These are phyloP conservation scores for Bicyclus anynana DNA, from an alignment of 1,140 invertebrate species.

Conservation along the genomic window DNA sequence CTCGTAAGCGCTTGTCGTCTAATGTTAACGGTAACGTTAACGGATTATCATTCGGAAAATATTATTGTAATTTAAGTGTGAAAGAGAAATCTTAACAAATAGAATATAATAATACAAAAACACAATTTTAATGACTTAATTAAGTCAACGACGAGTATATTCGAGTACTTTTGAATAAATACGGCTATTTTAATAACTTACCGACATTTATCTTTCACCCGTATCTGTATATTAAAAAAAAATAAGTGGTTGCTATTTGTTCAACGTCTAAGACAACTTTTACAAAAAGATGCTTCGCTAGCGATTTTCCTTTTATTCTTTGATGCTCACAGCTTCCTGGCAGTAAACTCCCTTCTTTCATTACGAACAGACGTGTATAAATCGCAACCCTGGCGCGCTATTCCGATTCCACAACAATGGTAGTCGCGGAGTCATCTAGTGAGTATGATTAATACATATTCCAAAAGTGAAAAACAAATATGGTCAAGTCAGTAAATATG, in stretches of 20 bases:
- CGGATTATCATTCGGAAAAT: too few species aligned
- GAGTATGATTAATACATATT: slow-evolving; percentile 16
- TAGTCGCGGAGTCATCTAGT: slow-evolving; percentile 45
- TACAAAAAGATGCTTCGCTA: slow-evolving; percentile 14
- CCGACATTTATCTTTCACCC: not conserved
- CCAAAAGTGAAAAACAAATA: not conserved
- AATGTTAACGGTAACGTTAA: too few species aligned
- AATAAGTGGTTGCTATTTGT: not conserved
- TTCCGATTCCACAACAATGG: slow-evolving; percentile 57
- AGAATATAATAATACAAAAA: too few species aligned
- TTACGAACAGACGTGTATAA: slow-evolving; percentile 30
- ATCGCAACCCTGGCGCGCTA: slow-evolving; percentile 48
- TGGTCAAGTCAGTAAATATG: not conserved
- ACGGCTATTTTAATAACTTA: not conserved
- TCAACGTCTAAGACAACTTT: not conserved
- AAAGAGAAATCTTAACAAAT: too few species aligned
- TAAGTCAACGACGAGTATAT: too few species aligned
- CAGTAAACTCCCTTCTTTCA: slow-evolving; percentile 37
- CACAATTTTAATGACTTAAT: too few species aligned
- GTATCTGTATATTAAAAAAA: not conserved
- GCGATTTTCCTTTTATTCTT: slow-evolving; percentile 27
- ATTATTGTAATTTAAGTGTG: too few species aligned
- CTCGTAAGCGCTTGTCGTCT: too few species aligned
- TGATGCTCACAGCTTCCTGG: slow-evolving; percentile 33
- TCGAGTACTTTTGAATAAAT: too few species aligned